phyloP scores from a whole-genome alignment of 2,888 invertebrate genomes.

The Coremacera marginata region DNA sequence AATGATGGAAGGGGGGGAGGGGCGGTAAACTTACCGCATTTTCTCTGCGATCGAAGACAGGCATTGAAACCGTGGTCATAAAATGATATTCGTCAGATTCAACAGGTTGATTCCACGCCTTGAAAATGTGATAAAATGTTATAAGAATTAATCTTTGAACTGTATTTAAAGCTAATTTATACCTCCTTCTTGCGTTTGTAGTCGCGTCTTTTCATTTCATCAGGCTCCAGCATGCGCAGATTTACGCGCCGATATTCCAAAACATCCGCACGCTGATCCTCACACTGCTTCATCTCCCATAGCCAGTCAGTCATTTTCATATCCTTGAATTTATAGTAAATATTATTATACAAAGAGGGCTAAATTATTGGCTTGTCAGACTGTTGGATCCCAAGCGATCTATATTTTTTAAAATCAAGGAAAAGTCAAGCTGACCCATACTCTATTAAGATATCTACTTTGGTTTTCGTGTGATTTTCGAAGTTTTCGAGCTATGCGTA shows the following conservation, averaged over 20 bases:
- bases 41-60: slow-evolving; percentile 89
- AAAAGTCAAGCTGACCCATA: no score
- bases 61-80: slow-evolving; percentile 94
- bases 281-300: slow-evolving; percentile 87
- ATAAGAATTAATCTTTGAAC: background rate
- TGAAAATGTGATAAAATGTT: background rate
- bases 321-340: slow-evolving; percentile 71
- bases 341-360: background rate
- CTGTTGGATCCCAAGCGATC: no score
- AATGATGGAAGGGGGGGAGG: background rate
- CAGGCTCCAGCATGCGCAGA: slow-evolving; percentile 73
- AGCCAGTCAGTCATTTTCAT: slow-evolving; percentile 91
- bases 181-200: slow-evolving; percentile 64
- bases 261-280: slow-evolving; percentile 82
- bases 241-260: slow-evolving; percentile 73
- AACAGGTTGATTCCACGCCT: slow-evolving; percentile 67
- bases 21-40: slow-evolving; percentile 78
- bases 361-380: background rate
- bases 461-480: no score
- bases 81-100: slow-evolving; percentile 78
- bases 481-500: no score
- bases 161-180: background rate
- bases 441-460: no score
- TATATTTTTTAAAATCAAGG: no score
- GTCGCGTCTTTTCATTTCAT: slow-evolving; percentile 73